Conservation (phyloP, 2,113 vertebrate species). For the Limanda limanda region DNA sequence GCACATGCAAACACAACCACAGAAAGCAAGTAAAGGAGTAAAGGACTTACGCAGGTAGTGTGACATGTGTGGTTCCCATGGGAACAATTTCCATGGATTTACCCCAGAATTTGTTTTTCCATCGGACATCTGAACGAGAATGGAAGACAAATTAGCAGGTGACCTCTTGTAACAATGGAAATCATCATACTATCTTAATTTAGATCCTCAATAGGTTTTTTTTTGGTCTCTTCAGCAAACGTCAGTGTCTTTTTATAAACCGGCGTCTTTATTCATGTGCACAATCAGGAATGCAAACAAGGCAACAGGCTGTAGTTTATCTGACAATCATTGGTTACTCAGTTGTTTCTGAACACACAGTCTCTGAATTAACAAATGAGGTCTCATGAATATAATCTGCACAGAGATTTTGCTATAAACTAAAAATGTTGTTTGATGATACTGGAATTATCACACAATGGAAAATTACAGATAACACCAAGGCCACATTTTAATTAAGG, state of each 20-base stretch:
- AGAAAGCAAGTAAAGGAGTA: neutral
- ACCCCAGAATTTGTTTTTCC: conserved; percentile 99
- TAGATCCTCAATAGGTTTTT: neutral
- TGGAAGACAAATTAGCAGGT: neutral
- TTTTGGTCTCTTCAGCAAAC: neutral
- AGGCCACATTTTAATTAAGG: neutral
- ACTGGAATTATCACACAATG: neutral
- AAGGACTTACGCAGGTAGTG: conserved; percentile 89
- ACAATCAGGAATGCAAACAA: conserved; percentile 18
- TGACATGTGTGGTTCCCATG: conserved; percentile 93
- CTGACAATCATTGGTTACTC: neutral
- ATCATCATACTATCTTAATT: neutral
- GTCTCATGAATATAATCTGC: neutral
- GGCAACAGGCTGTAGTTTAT: neutral
- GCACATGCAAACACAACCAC: conserved; percentile 23
- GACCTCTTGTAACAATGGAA: neutral
- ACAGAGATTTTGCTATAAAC: neutral
- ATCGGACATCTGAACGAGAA: conserved; percentile 90
- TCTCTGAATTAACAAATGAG: neutral
- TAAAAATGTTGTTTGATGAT: neutral
- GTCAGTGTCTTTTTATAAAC: neutral
- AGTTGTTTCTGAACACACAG: neutral
- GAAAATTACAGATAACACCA: conserved; percentile 2
- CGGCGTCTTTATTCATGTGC: conserved; percentile 7
- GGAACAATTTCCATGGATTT: conserved; percentile 99